Conservation (phyloP, 2,113 vertebrate species). For the Periophthalmodon schlosseri region DNA sequence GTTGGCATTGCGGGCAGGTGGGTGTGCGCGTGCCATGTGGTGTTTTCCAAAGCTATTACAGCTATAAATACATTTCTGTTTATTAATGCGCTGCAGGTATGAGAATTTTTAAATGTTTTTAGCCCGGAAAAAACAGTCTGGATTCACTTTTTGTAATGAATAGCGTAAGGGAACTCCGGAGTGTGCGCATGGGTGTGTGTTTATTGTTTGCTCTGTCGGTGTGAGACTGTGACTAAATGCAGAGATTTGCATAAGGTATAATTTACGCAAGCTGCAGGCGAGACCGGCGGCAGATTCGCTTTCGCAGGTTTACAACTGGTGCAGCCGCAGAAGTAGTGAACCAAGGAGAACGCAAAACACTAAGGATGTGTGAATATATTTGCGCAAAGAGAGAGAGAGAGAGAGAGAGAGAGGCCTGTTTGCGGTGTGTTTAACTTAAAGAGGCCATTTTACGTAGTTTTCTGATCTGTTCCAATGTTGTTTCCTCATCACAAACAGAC, state of each 20-base stretch:
- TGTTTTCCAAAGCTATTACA: constrained; percentile 24
- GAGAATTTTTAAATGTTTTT: not conserved
- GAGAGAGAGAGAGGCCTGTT: not conserved
- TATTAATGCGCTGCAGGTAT: constrained; percentile 31
- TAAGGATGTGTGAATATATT: not conserved
- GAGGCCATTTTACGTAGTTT: too few relatives aligned
- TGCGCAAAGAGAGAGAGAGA: not conserved
- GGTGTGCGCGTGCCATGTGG: constrained; percentile 24
- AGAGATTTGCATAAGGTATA: constrained; percentile 47
- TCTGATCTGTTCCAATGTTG: too few relatives aligned
- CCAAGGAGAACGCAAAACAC: constrained; percentile 1
- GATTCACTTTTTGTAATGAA: constrained; percentile 4
- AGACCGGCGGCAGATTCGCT: constrained; percentile 3
- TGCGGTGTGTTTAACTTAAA: not conserved
- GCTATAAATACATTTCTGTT: constrained; percentile 14
- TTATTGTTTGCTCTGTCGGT: constrained; percentile 56
- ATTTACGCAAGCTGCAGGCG: constrained; percentile 15
- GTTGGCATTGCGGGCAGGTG: constrained; percentile 46
- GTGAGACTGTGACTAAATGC: constrained; percentile 24
- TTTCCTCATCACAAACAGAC: too few relatives aligned
- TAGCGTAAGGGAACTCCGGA: constrained; percentile 8
- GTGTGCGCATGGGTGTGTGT: constrained; percentile 13
- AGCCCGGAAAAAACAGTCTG: not conserved
- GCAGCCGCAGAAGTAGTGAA: constrained; percentile 11
- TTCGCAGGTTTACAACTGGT: not conserved